Evolutionary conservation across 2,888 invertebrate species (phyloP), one percentile per base, ranked within the genome.

Genomic region (Gari tellinella): DNA sequence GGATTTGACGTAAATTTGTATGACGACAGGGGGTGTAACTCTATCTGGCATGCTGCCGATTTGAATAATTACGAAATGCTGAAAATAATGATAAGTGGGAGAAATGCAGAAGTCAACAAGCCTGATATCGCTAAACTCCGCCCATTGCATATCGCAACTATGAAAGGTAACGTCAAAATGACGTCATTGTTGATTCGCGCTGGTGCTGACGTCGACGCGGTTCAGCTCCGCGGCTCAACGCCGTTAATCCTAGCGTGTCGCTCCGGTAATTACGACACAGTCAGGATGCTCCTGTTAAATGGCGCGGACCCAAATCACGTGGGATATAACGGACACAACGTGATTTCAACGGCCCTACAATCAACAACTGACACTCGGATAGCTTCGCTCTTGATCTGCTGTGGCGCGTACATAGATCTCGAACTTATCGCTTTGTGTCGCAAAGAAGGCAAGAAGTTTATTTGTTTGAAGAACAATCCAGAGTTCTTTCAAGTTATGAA

Each of bases 251-350:
- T 88, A 19, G 84, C 88, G 4, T 86, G 86, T 56, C 81, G 84
- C 14, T 69, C 83, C 7, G 84, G 80, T 7, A 80, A 80, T 57
- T 82, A 68, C 23, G 77, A 82, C 3, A 84, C 83, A 0, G 83
- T 83, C 1, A 64, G 84, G 23, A 76, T 87, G 15, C 61, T 88
- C 14, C 61, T 88, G 4, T 65, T 86, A 19, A 87, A 88, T 66
- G 88, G 88, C 7, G 87, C 88, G 1, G 80, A 86, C 53, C 86
- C 87, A n/a, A 88, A 87, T 67, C 85, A 84, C 66, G 69, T 81
- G 17, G 87, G 86, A 31, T 67, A 78, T 60, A 86, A 88, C 60
- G 87, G 86, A 23, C 85, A 86, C 64, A 86, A 85, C 25, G 85
- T 86, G 14, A 72, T 88, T 25, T 85, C 86, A 5, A 85, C 84